Evolutionary conservation across 2,888 invertebrate species (phyloP).

Genomic region (Acanthosepion lycidas): DNA sequence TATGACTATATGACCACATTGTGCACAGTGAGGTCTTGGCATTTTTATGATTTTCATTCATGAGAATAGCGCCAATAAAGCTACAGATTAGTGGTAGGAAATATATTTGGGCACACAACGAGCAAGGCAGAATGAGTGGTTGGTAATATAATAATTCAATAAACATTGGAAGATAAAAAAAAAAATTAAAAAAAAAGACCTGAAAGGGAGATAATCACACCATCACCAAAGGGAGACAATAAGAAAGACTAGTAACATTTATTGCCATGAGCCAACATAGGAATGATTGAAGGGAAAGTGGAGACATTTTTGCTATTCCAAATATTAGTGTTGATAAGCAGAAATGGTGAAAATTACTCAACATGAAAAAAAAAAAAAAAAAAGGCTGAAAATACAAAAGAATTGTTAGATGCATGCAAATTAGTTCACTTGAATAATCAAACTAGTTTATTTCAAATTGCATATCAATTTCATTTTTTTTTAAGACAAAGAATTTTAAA

Average conservation of each 20-base stretch:
- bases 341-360: background rate
- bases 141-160: too few species aligned
- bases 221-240: constrained; percentile 35
- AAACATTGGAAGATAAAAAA: background rate
- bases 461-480: too few species aligned
- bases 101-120: background rate
- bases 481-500: too few species aligned
- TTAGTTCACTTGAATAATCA: background rate
- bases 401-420: constrained; percentile 1
- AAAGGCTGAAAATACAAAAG: background rate
- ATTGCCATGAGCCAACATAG: background rate
- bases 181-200: background rate
- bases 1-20: background rate
- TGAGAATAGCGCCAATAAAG: background rate
- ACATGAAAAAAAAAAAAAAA: background rate
- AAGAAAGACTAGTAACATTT: background rate
- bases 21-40: background rate
- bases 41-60: background rate
- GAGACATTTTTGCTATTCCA: background rate
- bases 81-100: background rate
- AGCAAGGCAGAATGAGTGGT: background rate
- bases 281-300: background rate
- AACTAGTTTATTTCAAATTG: background rate
- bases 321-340: background rate
- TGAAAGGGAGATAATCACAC: constrained; percentile 39